A percentile compares a stretch with the other conserved stretches of the same genome.
Conservation (phyloP, 2,888 invertebrate species). For the Coenonympha arcania region DNA sequence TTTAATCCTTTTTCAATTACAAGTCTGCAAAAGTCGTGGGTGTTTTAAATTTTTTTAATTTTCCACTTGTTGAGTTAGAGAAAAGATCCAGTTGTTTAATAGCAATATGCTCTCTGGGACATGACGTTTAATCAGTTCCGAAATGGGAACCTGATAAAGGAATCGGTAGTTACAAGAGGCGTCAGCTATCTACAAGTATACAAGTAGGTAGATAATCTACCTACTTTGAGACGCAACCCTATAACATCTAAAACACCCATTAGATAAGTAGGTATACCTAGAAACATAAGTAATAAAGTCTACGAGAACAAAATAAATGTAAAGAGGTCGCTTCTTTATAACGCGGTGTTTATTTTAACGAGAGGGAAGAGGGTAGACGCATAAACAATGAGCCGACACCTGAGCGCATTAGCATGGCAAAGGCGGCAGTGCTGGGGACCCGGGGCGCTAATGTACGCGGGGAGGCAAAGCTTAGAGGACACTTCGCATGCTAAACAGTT, state of each 20-base stretch:
- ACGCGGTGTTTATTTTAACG: not conserved
- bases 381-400: not conserved
- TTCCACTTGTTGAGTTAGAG: too few relatives aligned
- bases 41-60: too few relatives aligned
- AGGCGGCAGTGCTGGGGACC: not conserved
- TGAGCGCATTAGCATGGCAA: conserved; percentile 2
- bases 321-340: not conserved
- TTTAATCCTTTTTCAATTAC: too few relatives aligned
- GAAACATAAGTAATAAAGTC: not conserved
- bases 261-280: too few relatives aligned
- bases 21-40: too few relatives aligned
- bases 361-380: not conserved
- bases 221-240: not conserved
- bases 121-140: too few relatives aligned
- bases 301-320: not conserved
- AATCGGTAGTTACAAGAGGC: too few relatives aligned
- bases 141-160: too few relatives aligned
- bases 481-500: conserved; percentile 2
- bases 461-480: not conserved
- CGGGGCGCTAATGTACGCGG: not conserved
- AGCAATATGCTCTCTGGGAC: too few relatives aligned
- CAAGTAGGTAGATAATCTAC: too few relatives aligned
- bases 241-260: too few relatives aligned
- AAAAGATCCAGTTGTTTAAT: too few relatives aligned
- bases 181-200: not conserved